Conservation (phyloP, 2,113 vertebrate species). For the Paralichthys olivaceus region DNA sequence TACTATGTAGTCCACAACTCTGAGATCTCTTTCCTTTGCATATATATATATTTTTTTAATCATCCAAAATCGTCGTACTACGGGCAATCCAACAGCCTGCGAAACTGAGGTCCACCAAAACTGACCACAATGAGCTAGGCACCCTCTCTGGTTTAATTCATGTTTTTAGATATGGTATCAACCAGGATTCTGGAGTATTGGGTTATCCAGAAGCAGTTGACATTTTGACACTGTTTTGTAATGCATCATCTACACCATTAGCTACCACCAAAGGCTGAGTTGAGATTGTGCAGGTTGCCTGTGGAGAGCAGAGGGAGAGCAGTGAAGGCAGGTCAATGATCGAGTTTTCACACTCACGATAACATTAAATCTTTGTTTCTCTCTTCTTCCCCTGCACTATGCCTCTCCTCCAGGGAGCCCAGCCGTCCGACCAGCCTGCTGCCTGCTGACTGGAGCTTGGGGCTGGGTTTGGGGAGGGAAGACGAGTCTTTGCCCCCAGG, state of each 20-base stretch:
- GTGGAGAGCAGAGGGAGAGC: constrained; percentile 12
- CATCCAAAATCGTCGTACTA: no score
- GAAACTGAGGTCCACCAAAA: no score
- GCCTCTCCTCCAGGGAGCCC: constrained; percentile 68
- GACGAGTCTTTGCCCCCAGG: constrained; percentile 85
- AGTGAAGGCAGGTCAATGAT: constrained; percentile 36
- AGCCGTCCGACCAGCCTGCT: constrained; percentile 75
- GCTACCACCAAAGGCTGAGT: constrained; percentile 16
- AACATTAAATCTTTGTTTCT: constrained; percentile 37
- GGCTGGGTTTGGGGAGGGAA: constrained; percentile 79
- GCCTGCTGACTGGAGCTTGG: constrained; percentile 83
- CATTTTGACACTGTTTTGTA: constrained; percentile 25
- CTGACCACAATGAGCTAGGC: no score
- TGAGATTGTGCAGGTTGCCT: constrained; percentile 18
- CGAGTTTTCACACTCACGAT: constrained; percentile 24
- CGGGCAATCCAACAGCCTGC: no score
- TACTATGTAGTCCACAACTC: no score
- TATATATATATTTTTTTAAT: no score
- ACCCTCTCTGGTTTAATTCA: no score
- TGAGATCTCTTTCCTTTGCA: no score
- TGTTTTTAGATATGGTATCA: no score
- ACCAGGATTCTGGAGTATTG: neutral
- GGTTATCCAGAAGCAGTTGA: constrained; percentile 21
- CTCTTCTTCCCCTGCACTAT: neutral
- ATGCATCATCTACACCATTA: constrained; percentile 26